Evolutionary conservation across 2,113 vertebrate genomes (phyloP).

Genomic region (Ibidorhyncha struthersii): DNA sequence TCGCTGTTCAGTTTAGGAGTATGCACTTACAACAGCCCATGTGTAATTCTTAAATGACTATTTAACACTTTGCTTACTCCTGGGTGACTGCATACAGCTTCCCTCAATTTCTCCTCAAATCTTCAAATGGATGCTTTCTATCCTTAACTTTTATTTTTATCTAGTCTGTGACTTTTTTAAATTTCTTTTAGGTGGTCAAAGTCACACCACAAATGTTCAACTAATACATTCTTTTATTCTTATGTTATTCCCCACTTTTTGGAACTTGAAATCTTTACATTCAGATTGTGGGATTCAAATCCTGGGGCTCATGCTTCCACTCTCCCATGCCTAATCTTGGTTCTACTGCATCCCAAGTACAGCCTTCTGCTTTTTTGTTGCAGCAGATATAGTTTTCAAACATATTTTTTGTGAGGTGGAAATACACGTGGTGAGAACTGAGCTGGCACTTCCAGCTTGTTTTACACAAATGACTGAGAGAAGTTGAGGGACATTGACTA

Average conservation of each 20-base stretch:
- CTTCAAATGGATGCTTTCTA: background rate
- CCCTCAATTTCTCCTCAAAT: background rate
- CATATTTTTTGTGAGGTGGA: background rate
- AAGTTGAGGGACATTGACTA: background rate
- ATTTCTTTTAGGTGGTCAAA: background rate
- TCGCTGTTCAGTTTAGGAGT: background rate
- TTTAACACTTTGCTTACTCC: background rate
- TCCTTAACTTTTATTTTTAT: background rate
- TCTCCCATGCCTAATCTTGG: background rate
- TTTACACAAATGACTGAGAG: background rate
- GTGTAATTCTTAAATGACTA: background rate
- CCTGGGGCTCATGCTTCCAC: background rate
- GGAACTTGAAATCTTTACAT: background rate
- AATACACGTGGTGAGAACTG: background rate
- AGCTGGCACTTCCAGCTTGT: background rate
- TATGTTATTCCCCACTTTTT: background rate
- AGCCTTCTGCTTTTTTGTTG: background rate
- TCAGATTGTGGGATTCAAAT: background rate
- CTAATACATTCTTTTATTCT: background rate
- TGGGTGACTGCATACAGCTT: background rate
- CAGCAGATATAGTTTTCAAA: background rate
- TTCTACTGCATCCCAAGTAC: background rate
- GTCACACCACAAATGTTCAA: background rate
- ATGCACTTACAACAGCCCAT: background rate
- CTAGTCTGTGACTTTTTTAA: background rate